Evolutionary conservation across 2,113 vertebrate genomes (phyloP), one percentile per base, ranked within the genome.

Genomic region (Phalacrocorax carbo): DNA sequence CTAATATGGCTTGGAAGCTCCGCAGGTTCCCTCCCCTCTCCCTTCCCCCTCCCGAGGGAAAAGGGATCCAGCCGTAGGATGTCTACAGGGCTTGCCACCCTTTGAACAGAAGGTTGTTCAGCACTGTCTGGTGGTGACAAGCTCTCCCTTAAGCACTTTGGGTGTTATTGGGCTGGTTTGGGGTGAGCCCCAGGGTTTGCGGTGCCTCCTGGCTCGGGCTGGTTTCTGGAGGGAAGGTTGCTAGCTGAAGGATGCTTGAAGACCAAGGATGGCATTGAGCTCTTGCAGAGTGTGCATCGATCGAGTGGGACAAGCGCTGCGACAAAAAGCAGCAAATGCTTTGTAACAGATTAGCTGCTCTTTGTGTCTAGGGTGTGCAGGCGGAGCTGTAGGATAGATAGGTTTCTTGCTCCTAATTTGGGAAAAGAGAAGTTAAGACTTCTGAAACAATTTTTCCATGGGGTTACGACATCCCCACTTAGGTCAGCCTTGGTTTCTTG

Each of bases 61-160:
- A 69, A 71, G 27, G 25, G 49, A 18, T 78, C 27, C 23, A 65
- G 25, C 65, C 73, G 65, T 13, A 16, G 69, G 34, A 48, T 18
- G 1, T 3, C 13, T 3, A 1, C 46, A 21, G 69, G 48, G 22
- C 46, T 71, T 20, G 15, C 3, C 26, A 42, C 2, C 9, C 38
- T 12, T 9, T 4, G 44, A 48, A 51, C 49, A 13, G 77, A 13
- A 30, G 42, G 30, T 49, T 52, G 16, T 7, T n/a, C 7, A 3
- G 49, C 0, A 1, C 36, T 44, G 16, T 12, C 13, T 1, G 12
- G 9, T 27, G 58, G 40, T 36, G 32, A 61, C 36, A 11, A 51
- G 34, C 78, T 68, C 42, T 55, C 42, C 54, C 30, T 10, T 7
- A 9, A 42, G 51, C 13, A 0, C 16, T 46, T 38, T 40, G 61